Evolutionary conservation across 1,140 invertebrate genomes (phyloP), one percentile per base, ranked within the genome.

Genomic region (Oryctes rhinoceros): DNA sequence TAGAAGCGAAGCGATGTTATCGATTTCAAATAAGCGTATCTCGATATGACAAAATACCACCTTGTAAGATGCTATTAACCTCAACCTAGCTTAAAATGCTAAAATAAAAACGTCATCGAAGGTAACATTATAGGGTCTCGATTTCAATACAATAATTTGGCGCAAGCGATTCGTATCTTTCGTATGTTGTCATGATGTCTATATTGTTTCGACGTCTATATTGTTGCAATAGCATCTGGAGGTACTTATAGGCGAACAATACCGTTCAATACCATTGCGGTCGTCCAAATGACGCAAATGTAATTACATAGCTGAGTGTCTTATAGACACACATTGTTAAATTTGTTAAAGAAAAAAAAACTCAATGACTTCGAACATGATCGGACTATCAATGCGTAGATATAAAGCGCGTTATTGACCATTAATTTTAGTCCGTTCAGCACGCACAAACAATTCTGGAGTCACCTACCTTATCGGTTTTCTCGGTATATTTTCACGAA

Each of bases 251-350:
- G 65, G 65, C 65, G 65, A 71, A 71, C 65, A 71, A 71, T 71
- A 71, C 65, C 65, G 65, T 71, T 71, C 65, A 71, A 24, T 37
- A 71, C 65, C 65, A 71, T 71, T 71, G 65, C 65, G 65, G 24
- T 71, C 65, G 9, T 13, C 35, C 24, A 71, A 24, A 71, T 71
- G 65, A 71, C 65, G 65, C 65, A 71, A 71, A 71, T 71, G 65
- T 24, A 71, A 71, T 71, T 71, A 71, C 65, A 37, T 71, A 35
- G 35, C 65, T 71, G 15, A 9, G 65, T 37, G 65, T 71, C 24
- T 62, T 71, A 71, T 71, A 20, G 65, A 30, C 35, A 24, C 35
- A 24, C 20, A 71, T 71, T 59, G 35, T 71, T 71, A 71, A 71
- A 35, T 71, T 30, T 30, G 35, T 37, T 35, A 71, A 71, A 71